These are phyloP conservation scores for Campoletis raptor DNA, from an alignment of 2,888 invertebrate genomes.

Conservation along the genomic window DNA sequence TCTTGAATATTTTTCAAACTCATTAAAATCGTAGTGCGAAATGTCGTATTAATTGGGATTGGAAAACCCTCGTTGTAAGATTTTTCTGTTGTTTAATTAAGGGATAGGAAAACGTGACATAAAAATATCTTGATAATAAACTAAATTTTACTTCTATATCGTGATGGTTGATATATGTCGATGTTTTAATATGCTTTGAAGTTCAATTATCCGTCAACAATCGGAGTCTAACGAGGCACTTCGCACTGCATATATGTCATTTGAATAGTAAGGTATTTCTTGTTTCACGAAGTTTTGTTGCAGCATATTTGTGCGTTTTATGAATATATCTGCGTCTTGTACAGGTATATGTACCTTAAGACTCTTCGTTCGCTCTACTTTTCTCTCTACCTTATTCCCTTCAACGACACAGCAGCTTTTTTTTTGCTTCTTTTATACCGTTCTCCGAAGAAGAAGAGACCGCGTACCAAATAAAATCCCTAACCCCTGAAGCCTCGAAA, in stretches of 20 bases:
- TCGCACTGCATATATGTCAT: constrained; percentile 34
- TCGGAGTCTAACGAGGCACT: constrained; percentile 59
- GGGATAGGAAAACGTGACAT: too few relatives aligned
- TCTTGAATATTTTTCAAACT: not conserved
- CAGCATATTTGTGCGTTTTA: constrained; percentile 12
- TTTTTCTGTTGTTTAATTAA: not conserved
- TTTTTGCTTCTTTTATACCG: constrained; percentile 22
- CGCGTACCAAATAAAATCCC: constrained; percentile 30
- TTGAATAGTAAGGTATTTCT: constrained; percentile 23
- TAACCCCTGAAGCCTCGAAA: constrained; percentile 1
- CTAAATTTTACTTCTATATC: not conserved
- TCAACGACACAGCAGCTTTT: constrained; percentile 22
- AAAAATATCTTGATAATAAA: not conserved
- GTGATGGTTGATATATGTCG: constrained; percentile 7
- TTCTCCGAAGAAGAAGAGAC: constrained; percentile 25
- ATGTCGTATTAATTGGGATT: not conserved
- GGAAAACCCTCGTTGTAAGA: not conserved
- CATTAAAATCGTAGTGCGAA: not conserved
- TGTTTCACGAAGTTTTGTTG: constrained; percentile 16
- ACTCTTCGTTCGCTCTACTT: constrained; percentile 55
- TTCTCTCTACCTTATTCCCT: constrained; percentile 37
- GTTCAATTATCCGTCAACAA: constrained; percentile 58
- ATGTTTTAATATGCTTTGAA: not conserved
- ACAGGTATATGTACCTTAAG: not conserved
- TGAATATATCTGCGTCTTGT: constrained; percentile 1